These are phyloP conservation scores for Achatina immaculata DNA, from an alignment of 1,140 invertebrate species.

Conservation along the genomic window DNA sequence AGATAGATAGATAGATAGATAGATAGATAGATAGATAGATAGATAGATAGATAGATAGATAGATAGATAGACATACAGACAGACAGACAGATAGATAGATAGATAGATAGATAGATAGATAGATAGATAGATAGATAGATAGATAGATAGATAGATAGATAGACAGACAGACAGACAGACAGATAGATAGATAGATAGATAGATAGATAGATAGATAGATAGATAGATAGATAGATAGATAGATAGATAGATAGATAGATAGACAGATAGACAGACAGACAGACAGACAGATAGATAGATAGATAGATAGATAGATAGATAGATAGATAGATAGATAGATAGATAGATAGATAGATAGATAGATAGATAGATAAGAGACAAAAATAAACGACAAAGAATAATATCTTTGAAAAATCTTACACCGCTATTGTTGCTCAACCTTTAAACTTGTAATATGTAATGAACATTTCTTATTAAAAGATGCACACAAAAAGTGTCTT, in stretches of 20 bases:
- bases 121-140: too few relatives aligned
- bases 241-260: not conserved
- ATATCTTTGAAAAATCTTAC: too few relatives aligned
- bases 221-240: not conserved
- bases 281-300: constrained; percentile 24
- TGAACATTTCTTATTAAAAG: too few relatives aligned
- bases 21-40: not conserved
- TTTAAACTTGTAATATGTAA: too few relatives aligned
- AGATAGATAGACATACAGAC: constrained; percentile 22
- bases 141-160: too few relatives aligned
- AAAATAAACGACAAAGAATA: not conserved
- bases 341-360: constrained; percentile 11
- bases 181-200: too few relatives aligned
- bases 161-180: too few relatives aligned
- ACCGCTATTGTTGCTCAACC: too few relatives aligned
- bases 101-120: constrained; percentile 29
- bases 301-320: not conserved
- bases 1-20: not conserved
- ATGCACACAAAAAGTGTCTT: too few relatives aligned
- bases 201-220: not conserved
- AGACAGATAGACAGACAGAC: constrained; percentile 30
- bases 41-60: constrained; percentile 31
- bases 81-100: constrained; percentile 8
- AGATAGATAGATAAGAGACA: not conserved
- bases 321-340: constrained; percentile 12